Evolutionary conservation across 1,140 invertebrate species (phyloP), one percentile per base, ranked within the genome.

Genomic region (Cheumatopsyche charites): DNA sequence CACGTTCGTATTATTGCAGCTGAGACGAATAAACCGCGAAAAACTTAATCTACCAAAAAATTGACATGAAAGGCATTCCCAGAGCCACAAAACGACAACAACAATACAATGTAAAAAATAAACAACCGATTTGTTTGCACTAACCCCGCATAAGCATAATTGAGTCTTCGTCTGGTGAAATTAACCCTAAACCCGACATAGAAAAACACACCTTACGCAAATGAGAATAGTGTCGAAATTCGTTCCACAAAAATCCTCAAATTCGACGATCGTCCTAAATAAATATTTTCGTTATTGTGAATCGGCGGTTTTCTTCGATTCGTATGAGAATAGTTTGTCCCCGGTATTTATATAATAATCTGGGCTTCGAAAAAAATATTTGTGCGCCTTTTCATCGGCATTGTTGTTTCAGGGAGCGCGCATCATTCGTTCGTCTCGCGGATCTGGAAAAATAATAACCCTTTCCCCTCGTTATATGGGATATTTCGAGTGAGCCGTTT

Each of bases 251-350:
- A 36, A 62, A 42, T 52, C 15, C 49, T 55, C 36, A 6, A 7
- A 6, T 15, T 15, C 26, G 23, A 26, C 21, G 47, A 42, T 1
- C 25, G 62, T 75, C 73, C 73, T 75, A 75, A 75, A 72, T 75
- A 75, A 75, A 75, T 75, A 75, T 72, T 75, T 75, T 72, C 52
- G 70, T 71, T 67, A 75, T 70, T 4, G 47, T 6, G 47, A 52
- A 52, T 52, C n/a, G 47, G 29, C 41, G 15, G 25, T 65, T 65
- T n/a, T 19, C 7, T 42, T 21, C 62, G 62, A 65, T 65, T 65
- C 43, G 29, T 41, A 65, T 52, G 29, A 65, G 43, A 65, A 42
- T 62, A 62, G 58, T 62, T 36, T 36, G 9, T 9, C 29, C 29
- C 9, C 29, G 9, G 3, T 36, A 9, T 36, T 36, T 36, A 9